phyloP scores from a whole-genome alignment of 1,140 invertebrate species.

The Odontomachus brunneus region DNA sequence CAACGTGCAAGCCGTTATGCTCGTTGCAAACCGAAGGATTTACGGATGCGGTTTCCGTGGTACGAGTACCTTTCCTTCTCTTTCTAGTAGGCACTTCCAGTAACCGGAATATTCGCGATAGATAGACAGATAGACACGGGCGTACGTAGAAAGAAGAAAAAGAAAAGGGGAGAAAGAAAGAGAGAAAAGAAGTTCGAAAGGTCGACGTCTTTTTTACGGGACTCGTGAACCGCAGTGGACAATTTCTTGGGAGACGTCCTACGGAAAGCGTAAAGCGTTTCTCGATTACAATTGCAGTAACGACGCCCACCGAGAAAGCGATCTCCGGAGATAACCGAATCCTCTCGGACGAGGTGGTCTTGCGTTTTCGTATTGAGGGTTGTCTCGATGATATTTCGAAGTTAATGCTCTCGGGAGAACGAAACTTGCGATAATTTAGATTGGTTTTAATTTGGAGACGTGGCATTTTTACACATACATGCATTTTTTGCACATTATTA shows the following conservation, averaged over 20 bases:
- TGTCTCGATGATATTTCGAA: constrained; percentile 41
- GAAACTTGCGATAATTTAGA: constrained; percentile 16
- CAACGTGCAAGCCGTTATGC: constrained; percentile 48
- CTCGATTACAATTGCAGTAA: constrained; percentile 58
- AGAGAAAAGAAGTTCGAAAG: constrained; percentile 31
- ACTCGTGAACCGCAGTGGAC: constrained; percentile 26
- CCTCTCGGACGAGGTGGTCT: constrained; percentile 13
- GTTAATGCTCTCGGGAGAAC: constrained; percentile 3
- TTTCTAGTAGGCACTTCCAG: constrained; percentile 31
- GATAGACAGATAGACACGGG: neutral
- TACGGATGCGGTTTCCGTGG: constrained; percentile 41
- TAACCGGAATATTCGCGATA: constrained; percentile 43
- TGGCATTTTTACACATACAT: constrained; percentile 2
- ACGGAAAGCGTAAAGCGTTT: constrained; percentile 49
- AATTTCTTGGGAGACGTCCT: constrained; percentile 32
- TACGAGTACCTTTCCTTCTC: constrained; percentile 12
- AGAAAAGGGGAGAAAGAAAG: neutral
- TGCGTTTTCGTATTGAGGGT: constrained; percentile 28
- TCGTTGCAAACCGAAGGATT: constrained; percentile 61
- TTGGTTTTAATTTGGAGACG: neutral
- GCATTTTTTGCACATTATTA: too few species aligned
- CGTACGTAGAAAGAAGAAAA: neutral
- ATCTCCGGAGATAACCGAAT: constrained; percentile 52
- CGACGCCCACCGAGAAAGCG: constrained; percentile 37
- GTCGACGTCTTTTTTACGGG: constrained; percentile 56